Base-by-base conservation (phyloP, 2,888 invertebrate genomes). In the Drosophila rubida region DNA sequence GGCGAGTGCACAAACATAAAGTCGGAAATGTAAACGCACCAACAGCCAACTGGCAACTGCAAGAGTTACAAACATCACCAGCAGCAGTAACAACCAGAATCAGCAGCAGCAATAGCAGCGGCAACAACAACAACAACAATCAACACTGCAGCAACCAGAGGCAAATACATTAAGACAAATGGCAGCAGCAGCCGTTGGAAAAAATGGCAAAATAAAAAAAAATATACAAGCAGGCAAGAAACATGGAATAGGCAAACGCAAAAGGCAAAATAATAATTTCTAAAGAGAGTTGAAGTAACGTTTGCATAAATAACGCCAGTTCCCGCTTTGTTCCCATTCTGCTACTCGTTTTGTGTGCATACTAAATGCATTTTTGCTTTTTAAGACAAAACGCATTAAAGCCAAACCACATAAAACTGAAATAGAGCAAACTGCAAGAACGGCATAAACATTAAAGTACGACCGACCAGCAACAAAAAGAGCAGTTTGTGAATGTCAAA, bases 221-320 rank as follows among this genome's bases (percentile, higher is more conserved):
- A 27, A 53, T 59, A n/a, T 42, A 58, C 4, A 11, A 53, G 41
- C 58, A 44, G 27, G 58, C 51, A 30, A 46, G 61, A 54, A 60
- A 62, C 41, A 65, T 69, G 50, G 45, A 42, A 71, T 57, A 59
- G 76, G 59, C 61, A 46, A 73, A 73, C 60, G 69, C 42, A 54
- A 50, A 69, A 74, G 49, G 57, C 57, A 59, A 66, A 72, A 87
- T 79, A 83, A 87, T 87, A 85, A 82, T 84, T 84, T 84, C 76
- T 78, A 87, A 85, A 82, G 86, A 32, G 32, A 74, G 83, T 74
- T 79, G 78, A 84, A 87, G 87, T 82, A 79, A 76, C 71, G 80
- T 82, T 87, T 87, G 85, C 83, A 84, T 87, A 85, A 84, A 79
- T 78, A 83, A 85, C 77, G 69, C 50, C 73, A 85, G 75, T 82